A percentile compares a stretch with the other conserved stretches of the same genome.
Evolutionary conservation across 2,797 vertebrate genomes (phyloP).

Genomic region (Emydoidea blandingii): DNA sequence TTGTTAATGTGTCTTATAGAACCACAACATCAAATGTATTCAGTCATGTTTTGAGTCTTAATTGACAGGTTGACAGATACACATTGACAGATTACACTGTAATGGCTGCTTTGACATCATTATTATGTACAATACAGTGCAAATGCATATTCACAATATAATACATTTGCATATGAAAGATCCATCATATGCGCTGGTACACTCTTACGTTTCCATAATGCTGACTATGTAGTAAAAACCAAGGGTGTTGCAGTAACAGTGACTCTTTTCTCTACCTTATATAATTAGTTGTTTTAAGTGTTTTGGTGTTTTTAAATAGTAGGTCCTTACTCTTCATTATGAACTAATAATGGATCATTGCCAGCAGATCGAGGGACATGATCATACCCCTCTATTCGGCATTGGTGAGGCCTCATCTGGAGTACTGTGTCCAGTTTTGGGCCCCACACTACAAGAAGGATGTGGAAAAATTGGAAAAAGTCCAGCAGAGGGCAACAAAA

Average conservation of each 20-base stretch:
- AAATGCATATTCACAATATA: slow-evolving; percentile 44
- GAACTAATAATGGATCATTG: slow-evolving; percentile 9
- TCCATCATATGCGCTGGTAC: not conserved
- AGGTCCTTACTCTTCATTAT: slow-evolving; percentile 36
- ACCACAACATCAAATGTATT: not conserved
- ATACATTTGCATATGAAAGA: slow-evolving; percentile 52
- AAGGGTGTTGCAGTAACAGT: slow-evolving; percentile 19
- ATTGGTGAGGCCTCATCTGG: too few relatives aligned
- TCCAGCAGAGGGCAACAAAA: too few relatives aligned
- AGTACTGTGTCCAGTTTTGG: too few relatives aligned
- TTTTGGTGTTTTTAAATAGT: slow-evolving; percentile 31
- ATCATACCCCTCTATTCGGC: too few relatives aligned
- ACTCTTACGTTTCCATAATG: not conserved
- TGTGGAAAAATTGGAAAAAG: too few relatives aligned
- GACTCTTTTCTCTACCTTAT: not conserved
- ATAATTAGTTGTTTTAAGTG: slow-evolving; percentile 31
- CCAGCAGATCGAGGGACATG: too few relatives aligned
- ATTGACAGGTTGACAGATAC: slow-evolving; percentile 68
- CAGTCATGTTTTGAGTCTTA: slow-evolving; percentile 51
- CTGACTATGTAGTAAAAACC: slow-evolving; percentile 33
- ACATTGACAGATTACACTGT: slow-evolving; percentile 37
- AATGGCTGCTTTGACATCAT: slow-evolving; percentile 43
- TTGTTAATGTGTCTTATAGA: slow-evolving; percentile 50
- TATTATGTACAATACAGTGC: not conserved
- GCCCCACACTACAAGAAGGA: too few relatives aligned